These are phyloP conservation scores for Chalcis sispes DNA, from an alignment of 2,888 invertebrate species.

Conservation along the genomic window DNA sequence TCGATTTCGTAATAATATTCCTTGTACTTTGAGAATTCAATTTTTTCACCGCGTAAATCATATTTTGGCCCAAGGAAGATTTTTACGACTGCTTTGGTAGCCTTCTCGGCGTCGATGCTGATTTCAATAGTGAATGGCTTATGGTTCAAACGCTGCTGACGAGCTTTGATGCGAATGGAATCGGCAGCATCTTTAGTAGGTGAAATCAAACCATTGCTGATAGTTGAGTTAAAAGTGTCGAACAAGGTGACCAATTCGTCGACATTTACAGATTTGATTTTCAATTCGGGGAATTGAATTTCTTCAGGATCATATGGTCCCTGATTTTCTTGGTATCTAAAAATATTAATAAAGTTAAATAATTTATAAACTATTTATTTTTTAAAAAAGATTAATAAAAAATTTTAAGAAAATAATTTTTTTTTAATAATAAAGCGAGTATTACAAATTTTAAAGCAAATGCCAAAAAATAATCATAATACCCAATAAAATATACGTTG, in stretches of 20 bases:
- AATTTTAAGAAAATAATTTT: background rate
- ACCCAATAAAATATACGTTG: too few species aligned
- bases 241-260: conserved; percentile 84
- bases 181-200: conserved; percentile 71
- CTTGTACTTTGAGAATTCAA: conserved; percentile 79
- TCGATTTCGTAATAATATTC: conserved; percentile 79
- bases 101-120: conserved; percentile 79
- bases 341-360: background rate
- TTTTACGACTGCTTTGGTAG: conserved; percentile 79
- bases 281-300: conserved; percentile 81
- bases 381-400: background rate
- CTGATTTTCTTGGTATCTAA: conserved; percentile 79
- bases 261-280: conserved; percentile 80
- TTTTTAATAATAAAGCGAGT: background rate
- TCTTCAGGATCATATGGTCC: conserved; percentile 81
- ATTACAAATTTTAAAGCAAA: background rate
- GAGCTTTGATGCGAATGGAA: conserved; percentile 78
- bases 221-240: conserved; percentile 82
- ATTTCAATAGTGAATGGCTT: conserved; percentile 81
- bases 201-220: conserved; percentile 79
- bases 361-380: background rate
- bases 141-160: conserved; percentile 84
- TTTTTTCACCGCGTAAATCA: conserved; percentile 77
- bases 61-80: conserved; percentile 85
- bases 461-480: too few species aligned